These are phyloP conservation scores for Zaprionus bogoriensis DNA, from an alignment of 2,888 invertebrate genomes.

Conservation along the genomic window DNA sequence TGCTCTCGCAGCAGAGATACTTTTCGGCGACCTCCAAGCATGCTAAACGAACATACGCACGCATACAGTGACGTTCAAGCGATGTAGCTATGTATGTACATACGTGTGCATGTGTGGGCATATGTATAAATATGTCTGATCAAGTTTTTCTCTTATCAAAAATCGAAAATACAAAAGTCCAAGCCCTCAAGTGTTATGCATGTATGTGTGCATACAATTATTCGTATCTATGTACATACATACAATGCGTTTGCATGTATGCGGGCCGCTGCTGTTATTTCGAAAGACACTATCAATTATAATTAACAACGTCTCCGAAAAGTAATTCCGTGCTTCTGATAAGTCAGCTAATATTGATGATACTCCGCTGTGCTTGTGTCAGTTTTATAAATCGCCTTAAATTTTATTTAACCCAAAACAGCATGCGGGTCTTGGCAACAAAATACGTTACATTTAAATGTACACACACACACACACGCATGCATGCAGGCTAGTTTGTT, in stretches of 20 bases:
- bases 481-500: too few relatives aligned
- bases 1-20: slow-evolving; percentile 15
- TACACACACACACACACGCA: background rate
- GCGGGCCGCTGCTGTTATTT: slow-evolving; percentile 9
- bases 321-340: slow-evolving; percentile 61
- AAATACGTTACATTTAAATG: slow-evolving; percentile 43
- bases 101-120: slow-evolving; percentile 6
- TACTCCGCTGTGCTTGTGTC: slow-evolving; percentile 51
- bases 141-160: slow-evolving; percentile 66
- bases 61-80: background rate
- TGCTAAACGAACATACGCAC: slow-evolving; percentile 28
- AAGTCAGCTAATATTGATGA: slow-evolving; percentile 61
- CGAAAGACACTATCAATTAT: slow-evolving; percentile 62
- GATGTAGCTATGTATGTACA: slow-evolving; percentile 11
- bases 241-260: background rate
- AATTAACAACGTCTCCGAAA: slow-evolving; percentile 66
- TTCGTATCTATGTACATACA: background rate
- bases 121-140: slow-evolving; percentile 40
- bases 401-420: slow-evolving; percentile 1
- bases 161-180: slow-evolving; percentile 72
- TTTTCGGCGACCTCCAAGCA: slow-evolving; percentile 40
- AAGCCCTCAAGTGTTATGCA: slow-evolving; percentile 41
- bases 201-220: slow-evolving; percentile 6
- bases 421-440: slow-evolving; percentile 35
- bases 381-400: slow-evolving; percentile 59